phyloP scores from a whole-genome alignment of 2,113 vertebrate genomes.

The Lycaon pictus region DNA sequence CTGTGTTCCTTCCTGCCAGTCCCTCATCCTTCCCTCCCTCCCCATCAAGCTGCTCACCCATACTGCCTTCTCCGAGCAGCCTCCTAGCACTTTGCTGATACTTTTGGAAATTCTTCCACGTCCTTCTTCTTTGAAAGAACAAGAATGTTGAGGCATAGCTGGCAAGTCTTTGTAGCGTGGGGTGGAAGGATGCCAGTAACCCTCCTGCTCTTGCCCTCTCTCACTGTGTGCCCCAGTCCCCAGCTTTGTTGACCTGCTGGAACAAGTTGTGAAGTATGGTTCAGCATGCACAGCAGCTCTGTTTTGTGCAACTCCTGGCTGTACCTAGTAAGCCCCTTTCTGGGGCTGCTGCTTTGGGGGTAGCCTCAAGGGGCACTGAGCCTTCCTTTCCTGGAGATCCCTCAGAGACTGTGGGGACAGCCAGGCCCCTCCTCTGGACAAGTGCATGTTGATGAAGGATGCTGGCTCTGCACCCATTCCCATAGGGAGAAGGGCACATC shows the following conservation, averaged over 20 bases:
- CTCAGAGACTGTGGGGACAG: fast-evolving
- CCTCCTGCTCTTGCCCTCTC: background rate
- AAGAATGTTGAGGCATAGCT: background rate
- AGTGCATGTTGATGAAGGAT: background rate
- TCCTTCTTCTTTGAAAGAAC: background rate
- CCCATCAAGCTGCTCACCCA: background rate
- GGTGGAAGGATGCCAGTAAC: background rate
- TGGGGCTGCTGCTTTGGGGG: background rate
- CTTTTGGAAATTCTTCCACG: background rate
- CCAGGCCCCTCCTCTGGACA: background rate
- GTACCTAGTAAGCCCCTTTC: background rate
- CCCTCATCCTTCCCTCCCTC: fast-evolving
- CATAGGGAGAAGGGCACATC: fast-evolving
- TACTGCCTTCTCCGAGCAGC: background rate
- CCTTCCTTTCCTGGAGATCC: fast-evolving
- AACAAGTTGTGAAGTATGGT: fast-evolving
- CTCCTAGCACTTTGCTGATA: background rate
- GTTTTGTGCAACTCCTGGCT: background rate
- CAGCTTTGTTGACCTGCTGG: background rate
- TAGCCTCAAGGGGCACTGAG: background rate
- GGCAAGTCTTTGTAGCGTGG: background rate
- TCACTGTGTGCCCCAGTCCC: background rate
- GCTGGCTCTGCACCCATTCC: background rate
- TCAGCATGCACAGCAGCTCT: background rate
- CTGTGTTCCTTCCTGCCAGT: background rate